A percentile compares a stretch with the other conserved stretches of the same genome.
These are phyloP conservation scores for Protophormia terraenovae DNA, from an alignment of 2,888 invertebrate species.

Conservation along the genomic window DNA sequence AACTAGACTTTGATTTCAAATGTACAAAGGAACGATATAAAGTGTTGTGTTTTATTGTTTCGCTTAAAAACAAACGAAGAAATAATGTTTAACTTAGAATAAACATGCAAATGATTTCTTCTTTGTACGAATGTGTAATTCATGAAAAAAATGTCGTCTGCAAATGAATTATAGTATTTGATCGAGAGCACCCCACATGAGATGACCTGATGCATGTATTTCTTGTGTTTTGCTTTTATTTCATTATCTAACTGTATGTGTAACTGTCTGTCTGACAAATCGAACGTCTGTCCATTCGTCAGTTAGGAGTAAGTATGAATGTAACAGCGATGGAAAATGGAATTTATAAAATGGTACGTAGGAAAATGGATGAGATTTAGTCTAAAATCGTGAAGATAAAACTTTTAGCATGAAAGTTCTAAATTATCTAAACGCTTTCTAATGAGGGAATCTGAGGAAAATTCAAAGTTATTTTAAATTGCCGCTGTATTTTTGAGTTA, in stretches of 20 bases:
- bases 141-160: constrained; percentile 19
- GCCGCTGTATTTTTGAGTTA: no score
- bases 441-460: no score
- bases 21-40: constrained; percentile 7
- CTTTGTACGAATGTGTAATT: neutral
- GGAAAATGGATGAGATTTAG: no score
- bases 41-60: no score
- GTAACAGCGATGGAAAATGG: no score
- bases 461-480: no score
- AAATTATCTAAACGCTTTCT: no score
- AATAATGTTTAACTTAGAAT: neutral
- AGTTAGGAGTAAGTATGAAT: neutral
- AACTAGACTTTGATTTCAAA: no score
- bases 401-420: no score
- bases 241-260: constrained; percentile 4
- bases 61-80: no score
- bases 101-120: neutral
- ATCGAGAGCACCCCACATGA: constrained; percentile 66
- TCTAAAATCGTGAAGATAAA: no score
- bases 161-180: constrained; percentile 60
- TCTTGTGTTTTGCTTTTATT: constrained; percentile 23
- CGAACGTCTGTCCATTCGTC: neutral
- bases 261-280: neutral
- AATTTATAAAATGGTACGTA: no score
- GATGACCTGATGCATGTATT: constrained; percentile 50